Percentiles rank a stretch among this genome's conserved stretches.
phyloP scores from a whole-genome alignment of 2,888 invertebrate species.

The Acleris emargana region DNA sequence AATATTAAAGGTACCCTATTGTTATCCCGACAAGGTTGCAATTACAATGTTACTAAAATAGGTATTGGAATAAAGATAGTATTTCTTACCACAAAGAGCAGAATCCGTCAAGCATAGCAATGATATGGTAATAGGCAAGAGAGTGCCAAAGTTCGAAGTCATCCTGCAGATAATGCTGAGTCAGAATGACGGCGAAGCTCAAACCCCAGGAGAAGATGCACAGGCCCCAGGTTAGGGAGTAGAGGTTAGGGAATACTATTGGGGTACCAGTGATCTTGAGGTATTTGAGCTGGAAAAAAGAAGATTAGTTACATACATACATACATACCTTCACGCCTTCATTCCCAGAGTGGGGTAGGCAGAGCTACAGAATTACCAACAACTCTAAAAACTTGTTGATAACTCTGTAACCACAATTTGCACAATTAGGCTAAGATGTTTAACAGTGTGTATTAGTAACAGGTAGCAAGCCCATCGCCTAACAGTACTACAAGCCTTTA shows the following conservation, averaged over 20 bases:
- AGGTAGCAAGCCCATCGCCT: no score
- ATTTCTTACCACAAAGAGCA: constrained; percentile 86
- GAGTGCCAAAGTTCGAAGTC: constrained; percentile 89
- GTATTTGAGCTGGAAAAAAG: constrained; percentile 82
- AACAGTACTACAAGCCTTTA: no score
- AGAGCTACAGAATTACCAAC: no score
- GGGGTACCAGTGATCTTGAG: constrained; percentile 85
- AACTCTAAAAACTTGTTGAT: no score
- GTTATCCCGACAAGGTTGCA: no score
- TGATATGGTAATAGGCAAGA: constrained; percentile 88
- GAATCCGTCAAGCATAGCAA: constrained; percentile 89
- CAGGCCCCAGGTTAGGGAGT: constrained; percentile 85
- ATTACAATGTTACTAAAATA: no score
- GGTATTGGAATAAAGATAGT: background rate
- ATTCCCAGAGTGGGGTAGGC: no score
- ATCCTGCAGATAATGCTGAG: constrained; percentile 88
- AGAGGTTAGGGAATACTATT: constrained; percentile 86
- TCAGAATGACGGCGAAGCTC: constrained; percentile 86
- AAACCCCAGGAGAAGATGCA: constrained; percentile 87
- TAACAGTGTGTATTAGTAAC: no score
- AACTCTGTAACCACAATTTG: no score
- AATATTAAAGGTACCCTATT: no score
- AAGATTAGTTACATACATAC: background rate
- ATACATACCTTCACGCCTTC: no score
- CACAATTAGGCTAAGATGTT: no score